A percentile compares a stretch with the other conserved stretches of the same genome.
Evolutionary conservation across 2,113 vertebrate genomes (phyloP).

Genomic region (Paralichthys olivaceus): DNA sequence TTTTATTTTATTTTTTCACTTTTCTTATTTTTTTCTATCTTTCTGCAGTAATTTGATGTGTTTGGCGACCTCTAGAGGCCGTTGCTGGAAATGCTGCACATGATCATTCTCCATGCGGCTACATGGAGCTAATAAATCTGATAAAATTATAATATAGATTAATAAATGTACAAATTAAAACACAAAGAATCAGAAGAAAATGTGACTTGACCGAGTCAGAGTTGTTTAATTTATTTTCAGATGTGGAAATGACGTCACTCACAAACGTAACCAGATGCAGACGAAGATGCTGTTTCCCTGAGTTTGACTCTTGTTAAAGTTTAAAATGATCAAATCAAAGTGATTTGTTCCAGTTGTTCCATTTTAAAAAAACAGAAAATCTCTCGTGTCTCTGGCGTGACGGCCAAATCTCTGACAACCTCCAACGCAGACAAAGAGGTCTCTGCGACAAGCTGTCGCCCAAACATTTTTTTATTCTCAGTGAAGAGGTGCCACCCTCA

Average conservation of each 20-base stretch:
- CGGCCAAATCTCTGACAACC: not conserved
- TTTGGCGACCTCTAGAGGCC: constrained; percentile 6
- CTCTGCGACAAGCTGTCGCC: constrained; percentile 8
- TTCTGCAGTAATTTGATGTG: not conserved
- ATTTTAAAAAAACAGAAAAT: no score
- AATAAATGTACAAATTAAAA: not conserved
- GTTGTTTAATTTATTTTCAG: no score
- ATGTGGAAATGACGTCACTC: no score
- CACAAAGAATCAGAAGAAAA: not conserved
- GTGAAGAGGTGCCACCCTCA: constrained; percentile 18
- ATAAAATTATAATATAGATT: not conserved
- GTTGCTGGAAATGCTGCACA: not conserved
- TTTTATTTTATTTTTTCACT: not conserved
- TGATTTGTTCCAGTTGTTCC: no score
- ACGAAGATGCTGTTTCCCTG: no score
- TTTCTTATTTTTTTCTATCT: not conserved
- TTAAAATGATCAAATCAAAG: no score
- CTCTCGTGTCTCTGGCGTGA: no score
- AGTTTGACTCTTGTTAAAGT: no score
- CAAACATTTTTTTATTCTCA: constrained; percentile 23
- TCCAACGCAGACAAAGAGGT: constrained; percentile 11
- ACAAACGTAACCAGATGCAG: no score
- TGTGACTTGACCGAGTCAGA: no score
- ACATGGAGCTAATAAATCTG: not conserved
- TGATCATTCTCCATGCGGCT: not conserved